Evolutionary conservation across 1,140 invertebrate genomes (phyloP).

Genomic region (Hycleus phaleratus): DNA sequence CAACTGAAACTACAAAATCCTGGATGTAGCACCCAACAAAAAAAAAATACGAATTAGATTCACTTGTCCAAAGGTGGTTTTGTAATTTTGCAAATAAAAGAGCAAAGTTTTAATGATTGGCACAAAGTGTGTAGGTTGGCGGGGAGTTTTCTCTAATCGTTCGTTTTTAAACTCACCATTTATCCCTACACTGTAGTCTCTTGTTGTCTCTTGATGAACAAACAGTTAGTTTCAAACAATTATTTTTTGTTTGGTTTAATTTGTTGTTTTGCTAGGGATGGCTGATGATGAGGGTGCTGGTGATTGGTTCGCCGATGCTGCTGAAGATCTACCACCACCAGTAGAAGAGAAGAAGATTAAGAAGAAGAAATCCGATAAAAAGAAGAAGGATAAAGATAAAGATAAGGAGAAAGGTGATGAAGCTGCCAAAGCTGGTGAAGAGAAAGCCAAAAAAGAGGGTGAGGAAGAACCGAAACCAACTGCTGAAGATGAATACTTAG

Average conservation of each 20-base stretch:
- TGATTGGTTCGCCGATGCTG: slow-evolving; percentile 21
- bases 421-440: slow-evolving; percentile 38
- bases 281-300: slow-evolving; percentile 18
- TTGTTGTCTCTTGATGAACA: neutral
- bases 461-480: slow-evolving; percentile 31
- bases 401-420: slow-evolving; percentile 30
- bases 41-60: too few relatives aligned
- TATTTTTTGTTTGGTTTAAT: neutral
- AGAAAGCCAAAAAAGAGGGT: slow-evolving; percentile 14
- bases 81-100: neutral
- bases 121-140: neutral
- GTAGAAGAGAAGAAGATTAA: neutral
- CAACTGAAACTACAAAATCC: too few relatives aligned
- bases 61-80: neutral
- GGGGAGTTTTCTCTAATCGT: neutral
- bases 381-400: slow-evolving; percentile 8
- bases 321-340: slow-evolving; percentile 5
- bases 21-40: too few relatives aligned
- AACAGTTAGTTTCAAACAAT: neutral
- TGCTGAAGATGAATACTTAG: slow-evolving; percentile 49
- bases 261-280: neutral
- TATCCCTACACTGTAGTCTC: neutral
- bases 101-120: neutral
- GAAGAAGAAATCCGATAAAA: neutral
- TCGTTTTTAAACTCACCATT: neutral